Percentiles rank a stretch among this genome's conserved stretches.
Evolutionary conservation across 1,140 invertebrate species (phyloP).

Genomic region (Ruditapes philippinarum): DNA sequence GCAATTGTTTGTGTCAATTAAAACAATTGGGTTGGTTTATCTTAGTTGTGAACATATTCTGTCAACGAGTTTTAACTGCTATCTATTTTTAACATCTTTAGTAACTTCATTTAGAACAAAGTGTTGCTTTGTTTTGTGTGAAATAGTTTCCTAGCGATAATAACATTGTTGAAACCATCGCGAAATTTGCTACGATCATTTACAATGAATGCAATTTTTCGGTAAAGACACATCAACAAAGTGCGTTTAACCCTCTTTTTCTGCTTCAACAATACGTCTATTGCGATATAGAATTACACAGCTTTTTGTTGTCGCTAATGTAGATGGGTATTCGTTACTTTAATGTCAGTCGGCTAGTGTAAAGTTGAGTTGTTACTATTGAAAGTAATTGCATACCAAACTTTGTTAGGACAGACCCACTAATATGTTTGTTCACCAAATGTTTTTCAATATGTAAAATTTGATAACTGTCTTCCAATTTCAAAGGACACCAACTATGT

Average conservation of each 20-base stretch:
- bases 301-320: neutral
- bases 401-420: conserved; percentile 4
- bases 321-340: conserved; percentile 46
- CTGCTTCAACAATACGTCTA: conserved; percentile 31
- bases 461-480: conserved; percentile 24
- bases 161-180: neutral
- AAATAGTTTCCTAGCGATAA: neutral
- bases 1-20: too few species aligned
- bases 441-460: conserved; percentile 41
- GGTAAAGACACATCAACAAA: conserved; percentile 21
- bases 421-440: conserved; percentile 61
- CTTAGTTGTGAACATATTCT: neutral
- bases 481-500: conserved; percentile 42
- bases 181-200: neutral
- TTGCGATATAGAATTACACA: conserved; percentile 12
- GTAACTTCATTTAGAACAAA: neutral
- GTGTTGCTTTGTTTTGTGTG: neutral
- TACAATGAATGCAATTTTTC: conserved; percentile 8
- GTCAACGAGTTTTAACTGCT: neutral
- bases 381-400: conserved; percentile 43
- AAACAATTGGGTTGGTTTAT: too few species aligned
- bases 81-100: neutral
- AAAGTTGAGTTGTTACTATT: conserved; percentile 27
- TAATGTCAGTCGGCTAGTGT: conserved; percentile 2
- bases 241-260: conserved; percentile 42